Base-by-base conservation (phyloP, 2,113 vertebrate genomes). In the Rhabdornis inornatus region DNA sequence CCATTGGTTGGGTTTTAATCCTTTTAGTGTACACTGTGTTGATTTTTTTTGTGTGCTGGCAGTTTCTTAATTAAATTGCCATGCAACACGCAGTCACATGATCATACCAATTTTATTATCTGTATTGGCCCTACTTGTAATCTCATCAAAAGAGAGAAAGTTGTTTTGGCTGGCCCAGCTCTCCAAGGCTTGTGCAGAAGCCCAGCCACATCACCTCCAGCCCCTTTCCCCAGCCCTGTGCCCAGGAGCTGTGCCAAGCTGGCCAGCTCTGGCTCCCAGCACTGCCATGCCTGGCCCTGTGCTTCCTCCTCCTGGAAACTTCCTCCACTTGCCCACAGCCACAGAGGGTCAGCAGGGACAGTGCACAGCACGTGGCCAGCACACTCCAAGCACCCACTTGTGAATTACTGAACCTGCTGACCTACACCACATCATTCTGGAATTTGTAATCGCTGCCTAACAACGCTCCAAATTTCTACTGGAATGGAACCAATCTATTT, bases 51-150 rank as follows among this genome's bases (percentile, higher is more conserved):
- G 23, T 53, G 69, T 7, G 61, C 79, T 20, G 37, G 79, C 74
- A 56, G 74, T 56, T 87, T 75, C 95, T 89, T 89, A 82, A 95
- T 89, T 66, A 91, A 89, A 92, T 84, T 68, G 90, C 69, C 87
- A 56, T 2, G 24, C 79, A 91, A 78, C 81, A 40, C 3, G 2
- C 56, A 37, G 35, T 42, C 78, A 55, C 33, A 5, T 15, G 74
- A 63, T 68, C 28, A 55, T 11, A 68, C 31, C 69, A 16, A 42
- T 80, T 82, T 56, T 47, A 92, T 94, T 39, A 76, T 56, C 81
- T 75, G 19, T 33, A 60, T 22, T 53, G 47, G 75, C 79, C 66
- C 55, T 45, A 11, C 55, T 14, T 12, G 39, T 55, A 42, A 63
- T 77, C 76, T 63, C 56, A 63, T 40, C 89, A 47, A 21, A 61